Evolutionary conservation across 2,888 invertebrate genomes (phyloP).

Genomic region (Bursaphelenchus okinawaensis): DNA sequence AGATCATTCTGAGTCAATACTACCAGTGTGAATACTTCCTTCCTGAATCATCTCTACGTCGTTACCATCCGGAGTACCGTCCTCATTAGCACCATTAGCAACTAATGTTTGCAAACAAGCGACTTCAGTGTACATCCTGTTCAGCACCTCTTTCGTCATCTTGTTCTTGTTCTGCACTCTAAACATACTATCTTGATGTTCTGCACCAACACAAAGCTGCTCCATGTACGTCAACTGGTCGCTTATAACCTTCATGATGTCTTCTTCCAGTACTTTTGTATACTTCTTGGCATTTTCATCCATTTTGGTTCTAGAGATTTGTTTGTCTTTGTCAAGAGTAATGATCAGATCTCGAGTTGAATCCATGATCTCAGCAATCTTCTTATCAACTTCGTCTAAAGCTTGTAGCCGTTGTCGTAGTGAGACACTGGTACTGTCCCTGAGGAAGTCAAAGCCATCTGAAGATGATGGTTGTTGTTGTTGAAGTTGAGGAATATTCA

Average conservation of each 20-base stretch:
- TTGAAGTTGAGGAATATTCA: background rate
- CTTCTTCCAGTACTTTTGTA: conserved; percentile 22
- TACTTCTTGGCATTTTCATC: conserved; percentile 23
- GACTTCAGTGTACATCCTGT: background rate
- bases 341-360: conserved; percentile 15
- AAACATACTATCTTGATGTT: conserved; percentile 28
- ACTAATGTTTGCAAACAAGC: too few species aligned
- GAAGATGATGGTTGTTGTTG: background rate
- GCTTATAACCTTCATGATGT: conserved; percentile 19
- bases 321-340: conserved; percentile 20
- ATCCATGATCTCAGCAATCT: conserved; percentile 20
- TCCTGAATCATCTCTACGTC: background rate
- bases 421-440: background rate
- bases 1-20: too few species aligned
- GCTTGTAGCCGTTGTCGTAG: background rate
- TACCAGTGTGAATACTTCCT: too few species aligned
- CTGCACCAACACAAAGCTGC: conserved; percentile 19
- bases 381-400: conserved; percentile 21
- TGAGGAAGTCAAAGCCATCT: background rate
- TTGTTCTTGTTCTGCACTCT: conserved; percentile 13
- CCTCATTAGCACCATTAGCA: too few species aligned
- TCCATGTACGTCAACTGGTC: conserved; percentile 26
- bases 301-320: conserved; percentile 27
- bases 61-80: too few species aligned
- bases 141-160: background rate